Percentiles rank a stretch among this genome's conserved stretches.
Evolutionary conservation across 1,140 invertebrate genomes (phyloP).

Genomic region (Bombus haemorrhoidalis): DNA sequence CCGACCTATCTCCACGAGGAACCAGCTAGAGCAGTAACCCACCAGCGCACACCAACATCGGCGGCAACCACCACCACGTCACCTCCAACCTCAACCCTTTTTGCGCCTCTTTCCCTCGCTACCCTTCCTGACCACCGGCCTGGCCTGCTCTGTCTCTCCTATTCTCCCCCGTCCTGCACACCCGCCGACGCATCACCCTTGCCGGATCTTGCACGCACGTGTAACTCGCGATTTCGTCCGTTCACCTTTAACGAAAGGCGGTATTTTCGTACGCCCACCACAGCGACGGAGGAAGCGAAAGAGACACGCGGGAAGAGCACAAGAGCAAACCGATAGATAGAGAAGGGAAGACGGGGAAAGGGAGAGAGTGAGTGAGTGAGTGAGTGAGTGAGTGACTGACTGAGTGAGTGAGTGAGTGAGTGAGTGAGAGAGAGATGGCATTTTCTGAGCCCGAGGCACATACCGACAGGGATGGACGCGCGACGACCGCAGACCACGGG

Average conservation of each 20-base stretch:
- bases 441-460: slow-evolving; percentile 50
- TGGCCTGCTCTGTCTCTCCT: slow-evolving; percentile 35
- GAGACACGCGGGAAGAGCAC: slow-evolving; percentile 5
- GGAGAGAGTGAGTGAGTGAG: neutral
- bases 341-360: neutral
- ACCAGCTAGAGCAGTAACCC: slow-evolving; percentile 16
- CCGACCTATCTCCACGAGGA: neutral
- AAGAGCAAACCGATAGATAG: slow-evolving; percentile 14
- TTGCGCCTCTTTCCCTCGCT: slow-evolving; percentile 62
- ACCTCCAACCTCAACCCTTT: slow-evolving; percentile 50
- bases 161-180: slow-evolving; percentile 49
- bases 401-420: neutral
- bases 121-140: slow-evolving; percentile 51
- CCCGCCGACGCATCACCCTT: slow-evolving; percentile 46
- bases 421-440: neutral
- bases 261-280: slow-evolving; percentile 56
- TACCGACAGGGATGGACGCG: slow-evolving; percentile 62
- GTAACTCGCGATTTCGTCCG: slow-evolving; percentile 69
- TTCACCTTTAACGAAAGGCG: slow-evolving; percentile 73
- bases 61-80: slow-evolving; percentile 1
- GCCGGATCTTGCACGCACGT: slow-evolving; percentile 67
- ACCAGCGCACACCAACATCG: neutral
- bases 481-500: slow-evolving; percentile 52
- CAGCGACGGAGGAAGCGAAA: slow-evolving; percentile 28
- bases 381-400: neutral